Percentiles rank a stretch among this genome's conserved stretches.
phyloP scores from a whole-genome alignment of 1,140 invertebrate genomes.

The Pinna nobilis region DNA sequence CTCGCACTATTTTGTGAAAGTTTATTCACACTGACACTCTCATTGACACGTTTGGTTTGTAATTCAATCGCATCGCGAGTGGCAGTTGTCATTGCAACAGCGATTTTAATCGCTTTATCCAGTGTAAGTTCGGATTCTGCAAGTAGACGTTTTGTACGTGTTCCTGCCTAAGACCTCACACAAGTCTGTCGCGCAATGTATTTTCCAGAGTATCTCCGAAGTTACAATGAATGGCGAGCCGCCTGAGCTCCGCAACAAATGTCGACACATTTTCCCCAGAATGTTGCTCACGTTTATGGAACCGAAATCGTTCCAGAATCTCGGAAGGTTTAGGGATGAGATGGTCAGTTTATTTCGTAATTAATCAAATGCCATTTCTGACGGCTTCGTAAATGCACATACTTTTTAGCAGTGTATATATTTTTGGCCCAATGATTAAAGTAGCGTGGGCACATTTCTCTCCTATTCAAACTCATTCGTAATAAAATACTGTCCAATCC shows the following conservation, averaged over 20 bases:
- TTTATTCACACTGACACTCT: no score
- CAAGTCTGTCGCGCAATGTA: constrained; percentile 43
- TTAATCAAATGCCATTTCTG: no score
- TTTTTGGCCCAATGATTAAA: no score
- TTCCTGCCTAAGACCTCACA: constrained; percentile 42
- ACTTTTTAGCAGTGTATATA: no score
- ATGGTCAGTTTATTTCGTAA: no score
- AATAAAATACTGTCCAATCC: no score
- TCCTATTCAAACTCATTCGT: no score
- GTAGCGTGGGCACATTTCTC: no score
- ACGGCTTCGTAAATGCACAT: no score
- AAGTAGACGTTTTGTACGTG: constrained; percentile 40
- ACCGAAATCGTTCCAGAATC: constrained; percentile 48
- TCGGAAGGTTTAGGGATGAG: constrained; percentile 43
- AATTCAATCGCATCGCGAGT: constrained; percentile 26
- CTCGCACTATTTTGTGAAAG: no score
- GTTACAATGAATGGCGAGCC: constrained; percentile 36
- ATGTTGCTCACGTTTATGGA: constrained; percentile 40
- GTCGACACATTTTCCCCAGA: constrained; percentile 12
- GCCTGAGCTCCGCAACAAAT: constrained; percentile 29
- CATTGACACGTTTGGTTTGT: no score
- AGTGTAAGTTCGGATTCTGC: constrained; percentile 24
- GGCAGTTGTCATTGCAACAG: constrained; percentile 42
- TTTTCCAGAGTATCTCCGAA: constrained; percentile 39
- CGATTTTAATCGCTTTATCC: constrained; percentile 33